Conservation (phyloP, 1,140 invertebrate species). For the Pentalonia nigronervosa region DNA sequence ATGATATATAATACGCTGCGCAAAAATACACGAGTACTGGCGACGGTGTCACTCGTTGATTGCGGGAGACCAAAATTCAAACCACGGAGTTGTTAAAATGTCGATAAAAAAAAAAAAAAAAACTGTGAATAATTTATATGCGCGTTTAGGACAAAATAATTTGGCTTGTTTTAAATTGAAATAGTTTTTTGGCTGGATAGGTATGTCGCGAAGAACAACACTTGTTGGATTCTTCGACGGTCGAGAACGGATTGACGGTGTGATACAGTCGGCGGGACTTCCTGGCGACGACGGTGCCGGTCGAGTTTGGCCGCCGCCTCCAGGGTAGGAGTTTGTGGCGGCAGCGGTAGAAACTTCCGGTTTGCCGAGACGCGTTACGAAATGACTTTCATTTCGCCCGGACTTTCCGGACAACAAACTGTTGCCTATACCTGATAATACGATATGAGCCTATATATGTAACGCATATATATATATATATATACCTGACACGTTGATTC, state of each 20-base stretch:
- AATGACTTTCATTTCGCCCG: conserved; percentile 27
- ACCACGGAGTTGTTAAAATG: neutral
- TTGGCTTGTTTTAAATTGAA: no score
- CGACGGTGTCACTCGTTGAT: neutral
- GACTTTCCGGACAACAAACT: neutral
- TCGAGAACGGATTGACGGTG: neutral
- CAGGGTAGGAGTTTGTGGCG: neutral
- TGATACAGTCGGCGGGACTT: neutral
- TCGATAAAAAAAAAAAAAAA: neutral
- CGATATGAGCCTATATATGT: neutral
- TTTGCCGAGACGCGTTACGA: neutral
- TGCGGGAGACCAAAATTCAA: neutral
- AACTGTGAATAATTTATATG: no score
- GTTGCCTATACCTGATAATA: neutral
- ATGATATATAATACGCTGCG: neutral
- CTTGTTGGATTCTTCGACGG: neutral
- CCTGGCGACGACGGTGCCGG: neutral
- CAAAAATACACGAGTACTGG: neutral
- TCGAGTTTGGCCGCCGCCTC: neutral
- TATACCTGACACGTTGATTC: neutral
- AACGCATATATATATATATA: neutral
- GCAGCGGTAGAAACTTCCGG: neutral
- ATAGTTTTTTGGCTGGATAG: neutral
- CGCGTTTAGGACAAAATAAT: neutral
- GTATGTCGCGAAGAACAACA: neutral